Evolutionary conservation across 2,113 vertebrate genomes (phyloP).

Genomic region (Sprattus sprattus): DNA sequence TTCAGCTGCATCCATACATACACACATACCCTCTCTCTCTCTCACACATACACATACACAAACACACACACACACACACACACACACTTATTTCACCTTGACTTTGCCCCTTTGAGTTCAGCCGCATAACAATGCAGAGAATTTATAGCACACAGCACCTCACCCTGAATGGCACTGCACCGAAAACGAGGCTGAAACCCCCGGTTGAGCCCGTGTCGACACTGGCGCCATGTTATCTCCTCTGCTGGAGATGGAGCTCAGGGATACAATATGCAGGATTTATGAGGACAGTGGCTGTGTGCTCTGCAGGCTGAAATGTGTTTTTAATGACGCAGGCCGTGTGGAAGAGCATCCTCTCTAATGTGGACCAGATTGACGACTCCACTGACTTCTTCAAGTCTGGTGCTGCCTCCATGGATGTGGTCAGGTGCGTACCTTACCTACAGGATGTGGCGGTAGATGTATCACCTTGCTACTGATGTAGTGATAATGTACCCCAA

Average conservation of each 20-base stretch:
- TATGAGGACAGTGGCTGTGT: neutral
- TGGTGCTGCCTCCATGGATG: conserved; percentile 85
- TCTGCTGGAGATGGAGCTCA: neutral
- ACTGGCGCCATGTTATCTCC: neutral
- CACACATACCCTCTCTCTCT: too few relatives aligned
- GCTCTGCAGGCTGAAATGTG: neutral
- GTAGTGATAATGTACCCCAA: neutral
- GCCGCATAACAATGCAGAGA: neutral
- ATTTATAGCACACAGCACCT: neutral
- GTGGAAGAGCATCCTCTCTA: conserved; percentile 82
- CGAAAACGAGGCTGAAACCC: neutral
- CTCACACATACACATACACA: too few relatives aligned
- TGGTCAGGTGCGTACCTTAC: conserved; percentile 74
- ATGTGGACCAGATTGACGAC: conserved; percentile 71
- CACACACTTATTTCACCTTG: neutral
- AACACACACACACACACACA: too few relatives aligned
- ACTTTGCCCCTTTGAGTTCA: neutral
- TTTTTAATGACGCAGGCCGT: conserved; percentile 62
- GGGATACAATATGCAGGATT: neutral
- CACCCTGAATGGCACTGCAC: neutral
- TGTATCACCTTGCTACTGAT: neutral
- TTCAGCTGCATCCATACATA: neutral
- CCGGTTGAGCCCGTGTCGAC: neutral
- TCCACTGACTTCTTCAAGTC: conserved; percentile 87
- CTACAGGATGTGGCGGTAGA: neutral